phyloP scores from a whole-genome alignment of 2,888 invertebrate genomes.

The Zeuzera pyrina region DNA sequence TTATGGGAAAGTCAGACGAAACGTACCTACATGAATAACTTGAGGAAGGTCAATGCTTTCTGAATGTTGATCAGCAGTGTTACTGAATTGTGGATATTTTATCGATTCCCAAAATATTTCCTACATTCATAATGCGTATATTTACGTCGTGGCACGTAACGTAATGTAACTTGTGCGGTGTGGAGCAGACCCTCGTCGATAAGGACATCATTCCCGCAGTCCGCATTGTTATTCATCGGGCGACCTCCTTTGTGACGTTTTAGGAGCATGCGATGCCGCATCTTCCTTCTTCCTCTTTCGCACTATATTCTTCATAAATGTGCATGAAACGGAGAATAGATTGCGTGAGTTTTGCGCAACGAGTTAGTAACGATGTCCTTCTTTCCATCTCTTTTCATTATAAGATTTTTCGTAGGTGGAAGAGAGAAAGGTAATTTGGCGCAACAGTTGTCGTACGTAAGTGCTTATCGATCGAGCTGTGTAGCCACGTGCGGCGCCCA shows the following conservation, averaged over 20 bases:
- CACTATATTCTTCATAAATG: conserved; percentile 7
- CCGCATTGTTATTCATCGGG: conserved; percentile 69
- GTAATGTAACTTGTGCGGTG: no score
- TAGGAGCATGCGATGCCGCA: conserved; percentile 63
- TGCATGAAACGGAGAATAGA: conserved; percentile 29
- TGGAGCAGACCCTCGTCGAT: conserved; percentile 30
- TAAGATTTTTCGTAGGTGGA: conserved; percentile 14
- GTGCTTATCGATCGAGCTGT: conserved; percentile 50
- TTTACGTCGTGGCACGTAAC: no score
- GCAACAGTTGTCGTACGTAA: conserved; percentile 67
- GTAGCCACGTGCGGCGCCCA: conserved; percentile 52
- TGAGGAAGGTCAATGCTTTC: no score
- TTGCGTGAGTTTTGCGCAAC: conserved; percentile 62
- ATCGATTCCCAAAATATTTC: no score
- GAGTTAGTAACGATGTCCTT: conserved; percentile 45
- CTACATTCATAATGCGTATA: no score
- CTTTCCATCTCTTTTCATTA: conserved; percentile 25
- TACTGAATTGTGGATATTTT: no score
- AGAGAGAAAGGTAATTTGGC: conserved; percentile 33
- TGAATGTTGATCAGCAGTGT: no score
- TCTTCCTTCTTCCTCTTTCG: conserved; percentile 37
- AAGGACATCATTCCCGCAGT: conserved; percentile 68
- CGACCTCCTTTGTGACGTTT: conserved; percentile 68
- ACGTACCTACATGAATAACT: no score
- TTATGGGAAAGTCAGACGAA: no score